Evolutionary conservation across 2,113 vertebrate species (phyloP).

Genomic region (Actenoides lindsayi): DNA sequence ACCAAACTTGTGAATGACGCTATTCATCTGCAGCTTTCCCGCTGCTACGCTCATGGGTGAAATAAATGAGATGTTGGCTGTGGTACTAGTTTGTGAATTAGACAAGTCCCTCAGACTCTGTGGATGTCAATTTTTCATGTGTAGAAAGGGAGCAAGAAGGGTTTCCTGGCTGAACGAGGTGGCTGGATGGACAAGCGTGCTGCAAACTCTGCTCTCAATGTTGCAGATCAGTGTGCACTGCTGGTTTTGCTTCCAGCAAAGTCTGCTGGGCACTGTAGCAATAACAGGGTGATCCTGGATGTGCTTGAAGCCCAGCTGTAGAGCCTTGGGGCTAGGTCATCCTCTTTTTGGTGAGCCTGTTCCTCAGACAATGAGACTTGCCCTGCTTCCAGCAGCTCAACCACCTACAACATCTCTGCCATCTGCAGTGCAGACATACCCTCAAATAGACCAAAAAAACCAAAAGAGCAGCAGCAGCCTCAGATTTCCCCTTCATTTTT

Average conservation of each 20-base stretch:
- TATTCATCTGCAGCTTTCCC: background rate
- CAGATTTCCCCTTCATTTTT: background rate
- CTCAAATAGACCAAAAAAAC: background rate
- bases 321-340: background rate
- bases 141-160: background rate
- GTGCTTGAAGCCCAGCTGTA: background rate
- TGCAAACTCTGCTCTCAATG: background rate
- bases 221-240: accelerated
- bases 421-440: no score
- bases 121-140: background rate
- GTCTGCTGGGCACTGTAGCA: accelerated
- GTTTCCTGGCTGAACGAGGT: background rate
- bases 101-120: background rate
- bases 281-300: background rate
- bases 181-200: background rate
- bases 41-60: background rate
- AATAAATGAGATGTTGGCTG: background rate
- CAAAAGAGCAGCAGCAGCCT: background rate
- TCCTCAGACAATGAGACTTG: background rate
- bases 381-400: background rate
- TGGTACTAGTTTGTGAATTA: background rate
- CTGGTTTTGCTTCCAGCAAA: background rate
- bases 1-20: background rate
- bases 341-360: background rate
- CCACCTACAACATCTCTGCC: accelerated